A percentile compares a stretch with the other conserved stretches of the same genome.
Conservation (phyloP, 2,797 vertebrate species). For the Amphiprion clarkii region DNA sequence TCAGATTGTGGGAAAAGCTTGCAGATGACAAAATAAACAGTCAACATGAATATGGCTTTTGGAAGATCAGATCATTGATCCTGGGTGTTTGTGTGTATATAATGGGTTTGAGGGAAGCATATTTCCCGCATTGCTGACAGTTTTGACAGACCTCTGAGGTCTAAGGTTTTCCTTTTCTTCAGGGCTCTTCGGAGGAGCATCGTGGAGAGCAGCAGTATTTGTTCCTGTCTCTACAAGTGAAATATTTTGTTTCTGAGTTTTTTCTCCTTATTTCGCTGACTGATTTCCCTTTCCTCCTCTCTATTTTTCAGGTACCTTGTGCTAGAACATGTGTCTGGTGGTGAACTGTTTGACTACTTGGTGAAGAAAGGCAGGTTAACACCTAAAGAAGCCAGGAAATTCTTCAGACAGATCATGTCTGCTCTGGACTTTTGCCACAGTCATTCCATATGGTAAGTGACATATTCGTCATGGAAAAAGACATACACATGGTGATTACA, state of each 20-base stretch:
- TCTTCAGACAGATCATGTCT: constrained; percentile 99
- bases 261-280: not conserved
- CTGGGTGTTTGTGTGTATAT: constrained; percentile 25
- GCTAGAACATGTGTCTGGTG: constrained; percentile 98
- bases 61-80: constrained; percentile 21
- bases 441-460: constrained; percentile 97
- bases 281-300: not conserved
- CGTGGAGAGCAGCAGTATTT: constrained; percentile 1
- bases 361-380: constrained; percentile 98
- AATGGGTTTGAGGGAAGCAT: constrained; percentile 21
- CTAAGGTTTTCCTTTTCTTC: constrained; percentile 6
- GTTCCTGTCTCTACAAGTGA: not conserved
- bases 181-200: not conserved
- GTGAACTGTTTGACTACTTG: constrained; percentile 98
- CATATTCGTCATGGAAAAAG: not conserved
- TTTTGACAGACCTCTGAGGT: constrained; percentile 24
- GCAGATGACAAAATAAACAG: constrained; percentile 33
- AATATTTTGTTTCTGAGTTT: constrained; percentile 11
- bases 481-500: not conserved
- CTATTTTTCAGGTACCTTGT: constrained; percentile 91
- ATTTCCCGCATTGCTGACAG: not conserved
- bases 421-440: constrained; percentile 99
- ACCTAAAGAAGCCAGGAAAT: constrained; percentile 97
- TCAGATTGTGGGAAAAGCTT: constrained; percentile 32
- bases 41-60: constrained; percentile 27